Conservation (phyloP, 2,888 invertebrate species). For the Agrochola circellaris region DNA sequence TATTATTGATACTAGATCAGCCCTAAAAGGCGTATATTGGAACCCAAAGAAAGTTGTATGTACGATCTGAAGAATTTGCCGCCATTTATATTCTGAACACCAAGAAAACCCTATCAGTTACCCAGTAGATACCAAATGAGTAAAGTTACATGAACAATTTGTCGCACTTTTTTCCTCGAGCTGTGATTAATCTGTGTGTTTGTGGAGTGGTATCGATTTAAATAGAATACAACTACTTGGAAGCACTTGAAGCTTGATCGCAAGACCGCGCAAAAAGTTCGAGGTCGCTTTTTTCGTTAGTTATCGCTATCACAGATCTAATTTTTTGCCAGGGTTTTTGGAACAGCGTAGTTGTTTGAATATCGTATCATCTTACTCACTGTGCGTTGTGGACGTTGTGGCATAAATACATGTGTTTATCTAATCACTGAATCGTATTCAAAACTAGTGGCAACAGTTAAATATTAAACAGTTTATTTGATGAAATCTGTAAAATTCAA, state of each 20-base stretch:
- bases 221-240: slow-evolving; percentile 53
- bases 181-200: slow-evolving; percentile 54
- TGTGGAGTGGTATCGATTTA: slow-evolving; percentile 58
- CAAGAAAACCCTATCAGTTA: slow-evolving; percentile 47
- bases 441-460: slow-evolving; percentile 62
- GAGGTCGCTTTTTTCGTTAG: slow-evolving; percentile 72
- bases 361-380: slow-evolving; percentile 58
- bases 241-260: slow-evolving; percentile 64
- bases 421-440: slow-evolving; percentile 63
- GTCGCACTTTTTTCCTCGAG: slow-evolving; percentile 53
- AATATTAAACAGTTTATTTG: slow-evolving; percentile 29
- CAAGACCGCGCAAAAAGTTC: slow-evolving; percentile 72
- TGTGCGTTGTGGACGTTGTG: slow-evolving; percentile 30
- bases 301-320: slow-evolving; percentile 68
- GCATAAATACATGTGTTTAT: slow-evolving; percentile 61
- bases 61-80: slow-evolving; percentile 36
- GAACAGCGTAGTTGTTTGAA: slow-evolving; percentile 36
- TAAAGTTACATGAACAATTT: slow-evolving; percentile 55
- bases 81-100: slow-evolving; percentile 54
- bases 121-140: slow-evolving; percentile 53
- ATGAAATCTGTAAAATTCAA: slow-evolving; percentile 17
- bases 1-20: slow-evolving; percentile 79
- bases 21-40: slow-evolving; percentile 70
- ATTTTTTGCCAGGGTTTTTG: slow-evolving; percentile 71
- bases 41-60: slow-evolving; percentile 58